These are phyloP conservation scores for Xanthorhoe designata DNA, from an alignment of 2,888 invertebrate species.

Conservation along the genomic window DNA sequence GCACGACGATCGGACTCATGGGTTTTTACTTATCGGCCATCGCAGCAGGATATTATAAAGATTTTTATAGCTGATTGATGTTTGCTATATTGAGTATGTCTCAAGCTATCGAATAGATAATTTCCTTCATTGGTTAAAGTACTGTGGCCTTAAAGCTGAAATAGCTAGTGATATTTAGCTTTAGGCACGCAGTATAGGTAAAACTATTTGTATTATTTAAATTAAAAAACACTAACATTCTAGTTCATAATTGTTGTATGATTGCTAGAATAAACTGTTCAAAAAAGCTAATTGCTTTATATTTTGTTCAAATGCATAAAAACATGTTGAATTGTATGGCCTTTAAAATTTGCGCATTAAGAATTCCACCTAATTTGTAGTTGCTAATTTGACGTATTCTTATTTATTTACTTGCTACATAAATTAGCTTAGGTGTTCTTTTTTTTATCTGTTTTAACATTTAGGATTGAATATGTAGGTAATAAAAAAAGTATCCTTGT, in stretches of 20 bases:
- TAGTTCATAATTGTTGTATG: too few species aligned
- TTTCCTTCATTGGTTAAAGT: too few species aligned
- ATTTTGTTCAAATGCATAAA: neutral
- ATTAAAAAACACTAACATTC: too few species aligned
- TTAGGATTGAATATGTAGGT: neutral
- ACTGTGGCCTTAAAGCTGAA: too few species aligned
- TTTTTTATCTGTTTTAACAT: neutral
- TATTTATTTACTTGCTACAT: neutral
- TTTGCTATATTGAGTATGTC: neutral
- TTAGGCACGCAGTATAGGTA: too few species aligned
- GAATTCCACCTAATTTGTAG: neutral
- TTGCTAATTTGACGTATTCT: neutral
- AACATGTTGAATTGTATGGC: neutral
- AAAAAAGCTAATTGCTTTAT: neutral
- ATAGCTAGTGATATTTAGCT: too few species aligned
- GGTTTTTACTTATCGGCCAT: conserved; percentile 50
- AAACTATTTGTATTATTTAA: too few species aligned
- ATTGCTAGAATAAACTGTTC: too few species aligned
- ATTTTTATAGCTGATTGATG: neutral
- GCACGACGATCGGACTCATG: conserved; percentile 61
- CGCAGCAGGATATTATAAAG: conserved; percentile 9
- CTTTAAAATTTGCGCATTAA: neutral
- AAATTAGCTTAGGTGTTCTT: neutral
- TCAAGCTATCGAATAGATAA: too few species aligned
- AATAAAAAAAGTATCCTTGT: neutral